These are phyloP conservation scores for Dynastes grantii DNA, from an alignment of 2,888 invertebrate genomes.

Conservation along the genomic window DNA sequence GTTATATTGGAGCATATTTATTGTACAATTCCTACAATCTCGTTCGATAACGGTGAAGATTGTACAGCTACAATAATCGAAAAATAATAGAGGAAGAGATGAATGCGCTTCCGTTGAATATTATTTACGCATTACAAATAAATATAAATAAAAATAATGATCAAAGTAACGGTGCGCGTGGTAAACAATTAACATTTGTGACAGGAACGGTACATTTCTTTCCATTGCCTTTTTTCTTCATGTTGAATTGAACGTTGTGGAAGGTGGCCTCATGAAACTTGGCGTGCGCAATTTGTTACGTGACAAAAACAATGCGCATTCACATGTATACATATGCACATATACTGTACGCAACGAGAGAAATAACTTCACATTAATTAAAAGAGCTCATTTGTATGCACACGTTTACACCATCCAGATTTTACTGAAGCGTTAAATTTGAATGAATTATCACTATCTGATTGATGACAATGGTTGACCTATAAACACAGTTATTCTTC, in stretches of 20 bases:
- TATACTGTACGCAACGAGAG: not conserved
- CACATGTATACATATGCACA: not conserved
- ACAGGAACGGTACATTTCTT: slow-evolving; percentile 39
- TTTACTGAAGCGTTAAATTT: not conserved
- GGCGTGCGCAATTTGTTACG: slow-evolving; percentile 21
- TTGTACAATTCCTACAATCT: not conserved
- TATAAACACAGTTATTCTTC: not conserved
- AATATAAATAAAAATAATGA: slow-evolving; percentile 33
- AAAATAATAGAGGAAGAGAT: slow-evolving; percentile 43
- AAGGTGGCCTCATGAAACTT: slow-evolving; percentile 17
- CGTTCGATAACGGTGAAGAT: slow-evolving; percentile 27
- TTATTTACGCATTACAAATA: slow-evolving; percentile 39
- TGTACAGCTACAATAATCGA: slow-evolving; percentile 41
- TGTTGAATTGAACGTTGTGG: not conserved
- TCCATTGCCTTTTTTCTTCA: slow-evolving; percentile 12
- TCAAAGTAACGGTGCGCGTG: not conserved
- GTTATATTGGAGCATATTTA: not conserved
- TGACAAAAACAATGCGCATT: not conserved
- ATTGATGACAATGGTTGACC: not conserved
- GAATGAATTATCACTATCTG: not conserved
- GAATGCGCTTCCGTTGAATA: slow-evolving; percentile 36
- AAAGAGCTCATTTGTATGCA: not conserved
- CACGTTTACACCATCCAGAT: not conserved
- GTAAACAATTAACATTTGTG: slow-evolving; percentile 23
- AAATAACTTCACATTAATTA: not conserved